Evolutionary conservation across 2,888 invertebrate species (phyloP).

Genomic region (Steinernema hermaphroditum): DNA sequence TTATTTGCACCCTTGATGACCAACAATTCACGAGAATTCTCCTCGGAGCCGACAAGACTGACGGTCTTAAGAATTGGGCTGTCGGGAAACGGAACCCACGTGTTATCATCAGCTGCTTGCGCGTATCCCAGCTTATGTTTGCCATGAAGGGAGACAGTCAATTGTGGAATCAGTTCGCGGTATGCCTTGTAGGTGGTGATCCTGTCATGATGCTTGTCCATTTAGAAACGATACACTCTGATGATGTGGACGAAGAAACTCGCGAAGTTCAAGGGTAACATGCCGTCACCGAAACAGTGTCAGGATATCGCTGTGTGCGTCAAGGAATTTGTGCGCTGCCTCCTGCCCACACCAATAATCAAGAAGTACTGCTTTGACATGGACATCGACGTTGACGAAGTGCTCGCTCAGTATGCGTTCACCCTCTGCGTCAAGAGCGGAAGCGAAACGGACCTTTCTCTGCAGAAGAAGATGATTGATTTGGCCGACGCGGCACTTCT

Average conservation of each 20-base stretch:
- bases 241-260: background rate
- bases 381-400: background rate
- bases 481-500: constrained; percentile 2
- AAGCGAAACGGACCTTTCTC: background rate
- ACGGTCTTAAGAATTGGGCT: background rate
- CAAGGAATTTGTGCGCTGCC: background rate
- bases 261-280: background rate
- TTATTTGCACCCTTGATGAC: background rate
- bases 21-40: background rate
- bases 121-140: background rate
- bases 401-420: background rate
- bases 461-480: background rate
- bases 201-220: background rate
- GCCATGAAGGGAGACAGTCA: background rate
- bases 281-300: background rate
- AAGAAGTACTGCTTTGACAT: background rate
- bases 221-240: background rate
- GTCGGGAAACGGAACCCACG: background rate
- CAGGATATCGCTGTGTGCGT: background rate
- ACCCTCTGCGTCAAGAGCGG: background rate
- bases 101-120: background rate
- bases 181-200: too few species aligned
- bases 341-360: background rate
- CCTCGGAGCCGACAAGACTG: too few species aligned
- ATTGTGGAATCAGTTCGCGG: background rate